Evolutionary conservation across 2,888 invertebrate species (phyloP).

Genomic region (Lacanobia wlatinum): DNA sequence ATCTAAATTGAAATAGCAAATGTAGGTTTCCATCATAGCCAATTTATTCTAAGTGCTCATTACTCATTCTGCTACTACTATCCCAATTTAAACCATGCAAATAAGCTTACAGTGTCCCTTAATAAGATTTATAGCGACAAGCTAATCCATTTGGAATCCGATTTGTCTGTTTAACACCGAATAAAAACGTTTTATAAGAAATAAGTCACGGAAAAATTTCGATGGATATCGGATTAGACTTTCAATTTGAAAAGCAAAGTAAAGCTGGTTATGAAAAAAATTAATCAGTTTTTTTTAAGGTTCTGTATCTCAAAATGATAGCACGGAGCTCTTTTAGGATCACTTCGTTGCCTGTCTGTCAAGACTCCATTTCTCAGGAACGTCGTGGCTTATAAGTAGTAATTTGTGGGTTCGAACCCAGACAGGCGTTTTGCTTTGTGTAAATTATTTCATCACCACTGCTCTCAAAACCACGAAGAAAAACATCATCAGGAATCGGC

Average conservation of each 20-base stretch:
- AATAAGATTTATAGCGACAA: conserved; percentile 80
- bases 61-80: conserved; percentile 56
- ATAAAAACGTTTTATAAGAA: conserved; percentile 71
- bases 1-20: not conserved
- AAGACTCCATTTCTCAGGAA: too few species aligned
- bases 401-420: too few species aligned
- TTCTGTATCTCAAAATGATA: too few species aligned
- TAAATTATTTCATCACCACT: too few species aligned
- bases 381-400: too few species aligned
- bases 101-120: conserved; percentile 72
- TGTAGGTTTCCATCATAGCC: conserved; percentile 36
- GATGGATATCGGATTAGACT: conserved; percentile 44
- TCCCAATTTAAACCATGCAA: conserved; percentile 72
- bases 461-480: too few species aligned
- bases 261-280: not conserved
- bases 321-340: too few species aligned
- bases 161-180: conserved; percentile 78
- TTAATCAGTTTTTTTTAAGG: not conserved
- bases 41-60: conserved; percentile 65
- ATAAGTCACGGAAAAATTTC: conserved; percentile 61
- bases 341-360: too few species aligned
- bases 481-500: too few species aligned
- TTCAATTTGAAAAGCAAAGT: conserved; percentile 5
- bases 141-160: conserved; percentile 78
- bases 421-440: too few species aligned